Conservation (phyloP, 2,797 vertebrate species). For the Tauraco hartlaubi region DNA sequence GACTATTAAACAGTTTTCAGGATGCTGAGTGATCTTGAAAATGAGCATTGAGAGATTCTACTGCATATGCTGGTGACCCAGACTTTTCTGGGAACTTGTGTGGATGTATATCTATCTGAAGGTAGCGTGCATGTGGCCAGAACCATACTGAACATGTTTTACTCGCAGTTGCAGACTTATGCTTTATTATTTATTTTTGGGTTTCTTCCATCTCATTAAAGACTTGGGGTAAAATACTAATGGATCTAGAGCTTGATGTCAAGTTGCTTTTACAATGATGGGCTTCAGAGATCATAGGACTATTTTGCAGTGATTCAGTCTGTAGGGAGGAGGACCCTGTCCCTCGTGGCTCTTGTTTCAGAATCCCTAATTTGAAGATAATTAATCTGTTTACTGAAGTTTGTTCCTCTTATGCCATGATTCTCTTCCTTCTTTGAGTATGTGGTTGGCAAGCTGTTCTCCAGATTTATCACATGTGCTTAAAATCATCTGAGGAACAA, state of each 20-base stretch:
- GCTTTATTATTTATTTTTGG: neutral
- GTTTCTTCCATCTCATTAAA: neutral
- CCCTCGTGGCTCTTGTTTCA: neutral
- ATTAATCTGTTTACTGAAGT: neutral
- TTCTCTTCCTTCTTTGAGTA: neutral
- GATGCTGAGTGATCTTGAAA: neutral
- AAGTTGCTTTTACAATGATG: rapidly evolving
- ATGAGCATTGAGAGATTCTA: neutral
- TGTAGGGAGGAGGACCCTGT: neutral
- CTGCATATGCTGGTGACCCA: neutral
- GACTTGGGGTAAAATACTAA: neutral
- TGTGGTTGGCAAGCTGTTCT: neutral
- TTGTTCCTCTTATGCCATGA: neutral
- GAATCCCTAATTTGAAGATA: neutral
- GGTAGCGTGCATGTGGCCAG: rapidly evolving
- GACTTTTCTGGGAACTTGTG: neutral
- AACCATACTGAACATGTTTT: neutral
- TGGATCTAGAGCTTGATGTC: neutral
- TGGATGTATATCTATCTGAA: neutral
- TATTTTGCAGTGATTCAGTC: neutral
- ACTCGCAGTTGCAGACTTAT: neutral
- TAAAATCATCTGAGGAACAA: neutral
- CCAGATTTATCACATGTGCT: neutral
- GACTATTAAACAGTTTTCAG: neutral
- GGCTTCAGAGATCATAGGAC: neutral